Evolutionary conservation across 2,797 vertebrate genomes (phyloP).

Genomic region (Synaphobranchus kaupii): DNA sequence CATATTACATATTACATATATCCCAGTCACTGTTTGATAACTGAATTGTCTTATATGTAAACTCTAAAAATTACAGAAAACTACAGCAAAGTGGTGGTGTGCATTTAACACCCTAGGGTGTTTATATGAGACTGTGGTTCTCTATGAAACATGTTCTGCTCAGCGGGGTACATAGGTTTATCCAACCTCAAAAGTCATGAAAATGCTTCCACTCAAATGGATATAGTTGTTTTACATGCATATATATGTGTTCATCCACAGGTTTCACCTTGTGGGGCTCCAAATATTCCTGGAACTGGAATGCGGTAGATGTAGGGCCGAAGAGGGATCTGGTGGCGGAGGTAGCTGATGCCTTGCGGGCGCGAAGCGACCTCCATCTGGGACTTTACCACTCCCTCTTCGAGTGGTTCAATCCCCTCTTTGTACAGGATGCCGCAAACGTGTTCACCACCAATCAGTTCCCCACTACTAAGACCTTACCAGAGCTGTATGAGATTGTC

Average conservation of each 20-base stretch:
- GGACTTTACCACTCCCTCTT: conserved; percentile 96
- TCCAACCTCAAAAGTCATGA: not conserved
- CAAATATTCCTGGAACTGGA: conserved; percentile 93
- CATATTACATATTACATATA: too few species aligned
- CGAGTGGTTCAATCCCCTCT: conserved; percentile 95
- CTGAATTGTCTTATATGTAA: too few species aligned
- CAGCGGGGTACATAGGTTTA: not conserved
- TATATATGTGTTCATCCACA: conserved; percentile 54
- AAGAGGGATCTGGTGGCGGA: conserved; percentile 85
- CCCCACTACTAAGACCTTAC: conserved; percentile 80
- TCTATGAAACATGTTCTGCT: not conserved
- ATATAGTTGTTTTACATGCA: not conserved
- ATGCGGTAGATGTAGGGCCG: conserved; percentile 85
- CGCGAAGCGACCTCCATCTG: conserved; percentile 75
- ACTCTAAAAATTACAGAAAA: too few species aligned
- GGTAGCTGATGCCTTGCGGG: conserved; percentile 76
- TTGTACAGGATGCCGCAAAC: conserved; percentile 72
- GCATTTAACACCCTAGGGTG: too few species aligned
- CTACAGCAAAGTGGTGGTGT: too few species aligned
- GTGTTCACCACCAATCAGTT: conserved; percentile 77
- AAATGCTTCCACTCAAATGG: not conserved
- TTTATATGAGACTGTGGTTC: too few species aligned
- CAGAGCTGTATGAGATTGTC: conserved; percentile 90
- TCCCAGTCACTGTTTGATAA: too few species aligned
- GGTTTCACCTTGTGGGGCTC: conserved; percentile 95